Base-by-base conservation (phyloP, 2,113 vertebrate genomes). In the Paralichthys olivaceus region DNA sequence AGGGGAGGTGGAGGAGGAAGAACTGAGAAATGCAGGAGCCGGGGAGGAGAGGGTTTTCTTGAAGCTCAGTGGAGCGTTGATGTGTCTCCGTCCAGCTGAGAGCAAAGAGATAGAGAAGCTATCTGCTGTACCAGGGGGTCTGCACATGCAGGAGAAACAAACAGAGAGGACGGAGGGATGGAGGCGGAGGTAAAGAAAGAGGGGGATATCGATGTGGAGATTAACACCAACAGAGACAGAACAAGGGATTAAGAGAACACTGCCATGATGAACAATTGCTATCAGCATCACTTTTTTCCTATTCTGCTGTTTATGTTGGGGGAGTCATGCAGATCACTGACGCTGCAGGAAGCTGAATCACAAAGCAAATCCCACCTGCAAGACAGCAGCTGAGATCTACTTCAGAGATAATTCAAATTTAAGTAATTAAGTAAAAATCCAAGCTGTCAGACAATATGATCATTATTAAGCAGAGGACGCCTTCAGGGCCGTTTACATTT, bases 1-100 rank as follows among this genome's bases (percentile, higher is more conserved):
- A 59, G 83, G 72, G 74, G 75, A 69, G 79, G 80, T 32, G 58
- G 56, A 63, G 81, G 68, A 62, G 67, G 68, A 74, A 62, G 63
- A 83, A 56, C 56, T 56, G 29, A 79, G 67, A 71, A 54, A 58
- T 4, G 60, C 61, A 59, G 61, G 72, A 54, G 66, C 5, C 0
- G 23, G 26, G 61, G 57, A 45, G 58, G 55, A 15, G 55, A 53
- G 63, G 19, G 51, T 22, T 55, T 83, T 83, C 80, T 85, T 69
- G 58, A 85, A 82, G 78, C 84, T 74, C 80, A 63, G 72, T 55
- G 65, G 75, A 81, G 85, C 84, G 57, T 84, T 87, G 82, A 85
- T 89, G 82, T 87, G 75, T 56, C 72, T 81, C 77, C 20, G 82
- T 91, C 87, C 90, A 89, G 82, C 87, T 89, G 86, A 88, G 87